phyloP scores from a whole-genome alignment of 2,888 invertebrate species.

The Drosophila neonasuta region DNA sequence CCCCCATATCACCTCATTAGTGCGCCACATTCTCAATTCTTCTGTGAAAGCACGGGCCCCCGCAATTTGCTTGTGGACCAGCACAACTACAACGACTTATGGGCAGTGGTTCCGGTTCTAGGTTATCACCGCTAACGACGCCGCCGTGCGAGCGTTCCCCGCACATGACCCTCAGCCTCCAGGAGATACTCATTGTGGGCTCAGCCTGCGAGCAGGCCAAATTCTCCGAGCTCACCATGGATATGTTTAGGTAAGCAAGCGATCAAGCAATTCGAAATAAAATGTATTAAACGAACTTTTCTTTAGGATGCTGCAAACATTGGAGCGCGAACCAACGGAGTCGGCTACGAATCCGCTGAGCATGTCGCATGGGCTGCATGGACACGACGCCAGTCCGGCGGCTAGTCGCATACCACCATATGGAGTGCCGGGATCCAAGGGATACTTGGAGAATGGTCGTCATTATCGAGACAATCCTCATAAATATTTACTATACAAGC shows the following conservation, averaged over 20 bases:
- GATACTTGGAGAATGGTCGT: constrained; percentile 88
- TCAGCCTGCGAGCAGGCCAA: constrained; percentile 97
- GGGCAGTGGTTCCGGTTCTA: constrained; percentile 83
- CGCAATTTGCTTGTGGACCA: constrained; percentile 80
- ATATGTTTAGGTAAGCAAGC: constrained; percentile 89
- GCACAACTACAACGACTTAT: constrained; percentile 82
- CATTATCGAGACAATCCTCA: constrained; percentile 94
- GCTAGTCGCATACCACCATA: constrained; percentile 83
- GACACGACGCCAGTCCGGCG: constrained; percentile 83
- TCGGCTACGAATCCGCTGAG: constrained; percentile 87
- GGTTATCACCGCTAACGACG: constrained; percentile 91
- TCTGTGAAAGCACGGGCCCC: constrained; percentile 83
- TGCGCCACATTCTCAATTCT: constrained; percentile 82
- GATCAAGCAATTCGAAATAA: too few species aligned
- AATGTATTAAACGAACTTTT: too few species aligned
- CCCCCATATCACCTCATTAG: constrained; percentile 73
- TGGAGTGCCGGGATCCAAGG: constrained; percentile 83
- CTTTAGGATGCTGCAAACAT: constrained; percentile 93
- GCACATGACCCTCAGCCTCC: constrained; percentile 92
- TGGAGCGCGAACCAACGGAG: constrained; percentile 95
- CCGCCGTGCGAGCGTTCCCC: constrained; percentile 94
- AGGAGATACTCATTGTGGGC: constrained; percentile 97
- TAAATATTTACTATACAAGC: constrained; percentile 97
- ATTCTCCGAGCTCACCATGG: constrained; percentile 97
- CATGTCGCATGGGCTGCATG: constrained; percentile 82